Evolutionary conservation across 2,113 vertebrate species (phyloP).

Genomic region (Alligator mississippiensis): DNA sequence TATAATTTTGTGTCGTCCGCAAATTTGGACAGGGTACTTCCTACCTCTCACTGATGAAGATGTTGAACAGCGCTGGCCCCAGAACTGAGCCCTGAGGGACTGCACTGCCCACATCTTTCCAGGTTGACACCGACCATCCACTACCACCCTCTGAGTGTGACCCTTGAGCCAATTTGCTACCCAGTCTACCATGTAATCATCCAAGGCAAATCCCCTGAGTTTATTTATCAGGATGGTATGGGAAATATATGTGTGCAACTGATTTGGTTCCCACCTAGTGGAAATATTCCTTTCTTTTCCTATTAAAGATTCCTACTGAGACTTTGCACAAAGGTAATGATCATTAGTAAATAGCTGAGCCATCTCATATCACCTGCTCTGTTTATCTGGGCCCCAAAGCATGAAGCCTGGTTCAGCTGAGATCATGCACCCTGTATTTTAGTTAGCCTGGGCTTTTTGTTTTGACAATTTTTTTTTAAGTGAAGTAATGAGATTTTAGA

Average conservation of each 20-base stretch:
- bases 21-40: too few species aligned
- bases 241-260: not conserved
- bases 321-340: not conserved
- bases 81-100: too few species aligned
- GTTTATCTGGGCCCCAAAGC: not conserved
- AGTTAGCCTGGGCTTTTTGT: not conserved
- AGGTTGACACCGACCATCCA: too few species aligned
- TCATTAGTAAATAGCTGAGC: not conserved
- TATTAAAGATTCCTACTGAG: accelerated
- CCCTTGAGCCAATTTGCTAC: too few species aligned
- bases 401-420: not conserved
- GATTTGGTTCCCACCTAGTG: not conserved
- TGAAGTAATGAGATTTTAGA: not conserved
- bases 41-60: too few species aligned
- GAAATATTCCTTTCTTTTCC: not conserved
- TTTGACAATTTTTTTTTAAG: not conserved
- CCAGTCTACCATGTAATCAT: too few species aligned
- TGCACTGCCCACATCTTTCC: too few species aligned
- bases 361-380: not conserved
- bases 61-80: too few species aligned
- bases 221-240: too few species aligned
- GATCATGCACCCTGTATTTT: not conserved
- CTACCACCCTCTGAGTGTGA: too few species aligned
- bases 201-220: too few species aligned
- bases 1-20: too few species aligned